Percentiles rank a stretch among this genome's conserved stretches.
These are phyloP conservation scores for Hypolimnas misippus DNA, from an alignment of 2,888 invertebrate species.

Conservation along the genomic window DNA sequence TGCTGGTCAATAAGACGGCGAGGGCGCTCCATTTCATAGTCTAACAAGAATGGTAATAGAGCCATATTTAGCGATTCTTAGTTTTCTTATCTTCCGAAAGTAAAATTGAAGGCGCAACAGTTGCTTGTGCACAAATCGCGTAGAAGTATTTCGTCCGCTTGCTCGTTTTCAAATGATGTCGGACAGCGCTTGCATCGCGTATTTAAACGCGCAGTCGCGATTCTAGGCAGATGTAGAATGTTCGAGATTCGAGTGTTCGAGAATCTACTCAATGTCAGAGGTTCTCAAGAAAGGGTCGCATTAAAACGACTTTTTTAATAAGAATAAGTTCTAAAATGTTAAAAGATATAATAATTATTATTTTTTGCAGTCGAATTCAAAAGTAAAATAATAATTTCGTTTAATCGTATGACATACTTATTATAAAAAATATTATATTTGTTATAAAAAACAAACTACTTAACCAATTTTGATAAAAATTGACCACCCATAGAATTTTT, in stretches of 20 bases:
- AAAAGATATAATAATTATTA: no score
- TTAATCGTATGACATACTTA: no score
- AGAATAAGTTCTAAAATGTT: no score
- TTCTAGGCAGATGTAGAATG: conserved; percentile 58
- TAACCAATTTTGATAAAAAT: no score
- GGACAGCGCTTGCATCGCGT: conserved; percentile 47
- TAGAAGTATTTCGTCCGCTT: conserved; percentile 35
- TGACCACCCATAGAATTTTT: no score
- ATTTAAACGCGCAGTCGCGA: conserved; percentile 54
- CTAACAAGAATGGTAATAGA: conserved; percentile 74
- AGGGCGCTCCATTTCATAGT: conserved; percentile 67
- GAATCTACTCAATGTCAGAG: conserved; percentile 48
- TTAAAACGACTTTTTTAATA: no score
- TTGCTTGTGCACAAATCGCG: neutral
- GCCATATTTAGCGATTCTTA: conserved; percentile 64
- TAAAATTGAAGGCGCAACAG: conserved; percentile 15
- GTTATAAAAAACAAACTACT: no score
- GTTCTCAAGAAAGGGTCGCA: conserved; percentile 48
- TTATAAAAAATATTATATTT: no score
- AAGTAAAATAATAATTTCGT: no score
- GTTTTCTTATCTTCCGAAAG: conserved; percentile 22
- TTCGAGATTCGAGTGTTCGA: conserved; percentile 64
- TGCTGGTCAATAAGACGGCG: conserved; percentile 80
- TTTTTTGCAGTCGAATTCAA: no score
- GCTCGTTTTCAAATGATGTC: conserved; percentile 57